Conservation (phyloP, 2,797 vertebrate species). For the Manis crassicaudata region DNA sequence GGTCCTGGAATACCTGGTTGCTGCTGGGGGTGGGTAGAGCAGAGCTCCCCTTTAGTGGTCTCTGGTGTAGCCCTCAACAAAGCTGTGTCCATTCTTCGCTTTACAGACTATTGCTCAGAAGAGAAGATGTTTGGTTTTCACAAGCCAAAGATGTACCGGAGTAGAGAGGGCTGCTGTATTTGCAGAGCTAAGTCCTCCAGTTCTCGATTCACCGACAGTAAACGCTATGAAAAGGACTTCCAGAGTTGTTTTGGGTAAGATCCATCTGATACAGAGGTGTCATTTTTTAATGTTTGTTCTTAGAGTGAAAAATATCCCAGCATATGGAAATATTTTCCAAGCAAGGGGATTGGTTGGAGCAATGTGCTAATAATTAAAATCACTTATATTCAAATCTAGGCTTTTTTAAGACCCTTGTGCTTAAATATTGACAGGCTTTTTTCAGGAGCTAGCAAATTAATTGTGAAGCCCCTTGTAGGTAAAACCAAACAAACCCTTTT, state of each 20-base stretch:
- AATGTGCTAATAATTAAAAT: conserved; percentile 29
- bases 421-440: neutral
- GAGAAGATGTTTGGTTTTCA: conserved; percentile 99
- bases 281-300: neutral
- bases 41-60: neutral
- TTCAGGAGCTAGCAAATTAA: neutral
- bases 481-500: neutral
- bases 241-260: conserved; percentile 92
- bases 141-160: conserved; percentile 99
- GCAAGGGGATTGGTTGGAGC: neutral
- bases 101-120: conserved; percentile 79
- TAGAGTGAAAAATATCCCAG: neutral
- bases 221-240: conserved; percentile 95
- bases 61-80: conserved; percentile 16
- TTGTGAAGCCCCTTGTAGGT: neutral
- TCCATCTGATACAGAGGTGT: neutral
- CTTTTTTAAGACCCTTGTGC: neutral
- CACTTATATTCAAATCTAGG: conserved; percentile 14
- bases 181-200: conserved; percentile 99
- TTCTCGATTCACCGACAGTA: conserved; percentile 99
- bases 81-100: conserved; percentile 70
- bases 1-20: neutral
- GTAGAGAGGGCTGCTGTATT: conserved; percentile 99
- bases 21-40: neutral
- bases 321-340: neutral